These are phyloP conservation scores for Mesoclemmys tuberculata DNA, from an alignment of 2,113 vertebrate species.

Conservation along the genomic window DNA sequence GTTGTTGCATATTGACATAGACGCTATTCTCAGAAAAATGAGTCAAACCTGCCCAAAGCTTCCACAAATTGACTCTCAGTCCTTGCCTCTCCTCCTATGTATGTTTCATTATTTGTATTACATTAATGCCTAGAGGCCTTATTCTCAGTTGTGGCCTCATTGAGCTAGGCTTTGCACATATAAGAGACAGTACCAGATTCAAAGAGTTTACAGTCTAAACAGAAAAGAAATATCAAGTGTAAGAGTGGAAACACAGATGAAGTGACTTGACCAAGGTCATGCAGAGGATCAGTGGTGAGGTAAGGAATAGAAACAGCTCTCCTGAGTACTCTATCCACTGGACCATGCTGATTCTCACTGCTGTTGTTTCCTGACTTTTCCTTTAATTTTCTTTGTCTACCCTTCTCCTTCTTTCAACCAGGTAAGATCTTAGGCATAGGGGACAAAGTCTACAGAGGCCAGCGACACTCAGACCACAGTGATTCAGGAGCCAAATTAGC, in stretches of 20 bases:
- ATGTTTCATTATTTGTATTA: not conserved
- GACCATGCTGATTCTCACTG: not conserved
- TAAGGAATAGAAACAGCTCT: not conserved
- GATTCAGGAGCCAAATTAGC: no score
- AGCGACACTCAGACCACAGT: not conserved
- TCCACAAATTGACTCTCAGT: not conserved
- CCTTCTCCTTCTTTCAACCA: not conserved
- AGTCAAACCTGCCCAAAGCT: not conserved
- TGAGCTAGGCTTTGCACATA: not conserved
- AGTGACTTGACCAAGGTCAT: not conserved
- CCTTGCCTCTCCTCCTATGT: not conserved
- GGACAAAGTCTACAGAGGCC: not conserved
- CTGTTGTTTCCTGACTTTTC: not conserved
- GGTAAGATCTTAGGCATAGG: not conserved
- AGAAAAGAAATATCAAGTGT: not conserved
- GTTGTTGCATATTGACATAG: not conserved
- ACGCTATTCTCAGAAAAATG: not conserved
- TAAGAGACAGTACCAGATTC: not conserved
- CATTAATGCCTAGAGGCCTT: not conserved
- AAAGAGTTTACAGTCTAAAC: not conserved
- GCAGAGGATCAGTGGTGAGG: not conserved
- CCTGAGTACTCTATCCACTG: not conserved
- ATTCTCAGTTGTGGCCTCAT: not conserved
- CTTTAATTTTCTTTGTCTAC: not conserved
- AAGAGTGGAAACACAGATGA: not conserved